phyloP scores from a whole-genome alignment of 2,113 vertebrate genomes.

The Butorides virescens region DNA sequence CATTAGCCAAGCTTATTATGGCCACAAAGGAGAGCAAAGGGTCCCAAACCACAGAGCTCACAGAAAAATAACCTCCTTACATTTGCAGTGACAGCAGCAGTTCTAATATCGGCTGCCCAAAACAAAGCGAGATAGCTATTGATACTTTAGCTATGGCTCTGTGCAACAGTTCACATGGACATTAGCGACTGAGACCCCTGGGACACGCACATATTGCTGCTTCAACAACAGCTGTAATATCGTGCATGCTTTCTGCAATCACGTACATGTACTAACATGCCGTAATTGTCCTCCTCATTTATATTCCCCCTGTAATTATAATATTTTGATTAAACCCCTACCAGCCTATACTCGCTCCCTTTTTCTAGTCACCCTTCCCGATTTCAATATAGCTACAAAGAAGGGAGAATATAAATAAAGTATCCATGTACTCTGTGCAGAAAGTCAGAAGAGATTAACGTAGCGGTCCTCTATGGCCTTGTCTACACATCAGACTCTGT shows the following conservation, averaged over 20 bases:
- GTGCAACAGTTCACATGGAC: background rate
- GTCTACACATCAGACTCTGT: background rate
- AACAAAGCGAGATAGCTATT: background rate
- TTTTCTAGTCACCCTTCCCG: background rate
- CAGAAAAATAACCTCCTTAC: background rate
- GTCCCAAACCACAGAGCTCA: background rate
- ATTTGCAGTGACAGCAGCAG: background rate
- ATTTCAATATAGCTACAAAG: background rate
- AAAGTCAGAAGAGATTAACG: background rate
- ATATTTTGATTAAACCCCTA: background rate
- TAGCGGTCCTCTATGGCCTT: background rate
- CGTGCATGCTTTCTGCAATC: background rate
- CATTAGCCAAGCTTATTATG: background rate
- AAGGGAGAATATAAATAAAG: background rate
- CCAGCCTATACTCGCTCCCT: background rate
- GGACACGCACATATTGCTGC: background rate
- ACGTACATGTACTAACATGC: background rate
- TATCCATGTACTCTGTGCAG: background rate
- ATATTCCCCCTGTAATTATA: background rate
- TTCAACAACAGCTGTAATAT: background rate
- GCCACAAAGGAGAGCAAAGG: background rate
- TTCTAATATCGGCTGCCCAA: background rate
- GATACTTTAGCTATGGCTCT: background rate
- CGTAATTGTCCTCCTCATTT: background rate
- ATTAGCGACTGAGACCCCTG: background rate